Conservation (phyloP, 1,140 invertebrate genomes). For the Reticulitermes speratus region DNA sequence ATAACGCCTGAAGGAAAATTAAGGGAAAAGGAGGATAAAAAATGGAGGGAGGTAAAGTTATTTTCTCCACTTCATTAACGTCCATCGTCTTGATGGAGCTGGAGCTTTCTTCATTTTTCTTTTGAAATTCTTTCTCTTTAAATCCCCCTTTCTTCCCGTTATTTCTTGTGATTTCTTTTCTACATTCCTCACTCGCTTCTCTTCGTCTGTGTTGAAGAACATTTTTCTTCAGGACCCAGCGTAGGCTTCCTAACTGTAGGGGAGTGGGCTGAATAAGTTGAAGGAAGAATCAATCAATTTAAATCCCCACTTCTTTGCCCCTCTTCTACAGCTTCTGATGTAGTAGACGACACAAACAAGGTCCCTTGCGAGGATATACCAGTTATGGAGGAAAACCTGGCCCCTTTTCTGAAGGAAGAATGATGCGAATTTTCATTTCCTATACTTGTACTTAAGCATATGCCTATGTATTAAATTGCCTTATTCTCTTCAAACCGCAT, state of each 20-base stretch:
- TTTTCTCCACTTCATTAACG: slow-evolving; percentile 16
- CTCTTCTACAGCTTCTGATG: not conserved
- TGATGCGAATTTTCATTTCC: not conserved
- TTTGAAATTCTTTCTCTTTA: slow-evolving; percentile 4
- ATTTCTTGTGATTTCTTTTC: slow-evolving; percentile 13
- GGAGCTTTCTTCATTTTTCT: slow-evolving; percentile 5
- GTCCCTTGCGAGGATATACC: not conserved
- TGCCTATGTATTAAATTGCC: not conserved
- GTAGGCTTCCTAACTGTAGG: not conserved
- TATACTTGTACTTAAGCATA: not conserved
- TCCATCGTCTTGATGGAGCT: not conserved
- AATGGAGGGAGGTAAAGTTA: not conserved
- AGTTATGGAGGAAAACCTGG: not conserved
- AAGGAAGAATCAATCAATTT: slow-evolving; percentile 17
- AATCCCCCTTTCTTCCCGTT: not conserved
- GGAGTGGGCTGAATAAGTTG: not conserved
- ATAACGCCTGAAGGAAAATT: slow-evolving; percentile 7
- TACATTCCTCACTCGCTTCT: not conserved
- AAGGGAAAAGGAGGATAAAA: not conserved
- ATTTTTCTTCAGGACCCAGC: not conserved
- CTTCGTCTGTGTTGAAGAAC: not conserved
- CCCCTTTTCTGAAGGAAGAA: not conserved
- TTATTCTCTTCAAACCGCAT: not conserved
- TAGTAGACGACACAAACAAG: not conserved
- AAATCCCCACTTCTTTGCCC: not conserved